Base-by-base conservation (phyloP, 2,113 vertebrate species). In the Maccullochella peelii region DNA sequence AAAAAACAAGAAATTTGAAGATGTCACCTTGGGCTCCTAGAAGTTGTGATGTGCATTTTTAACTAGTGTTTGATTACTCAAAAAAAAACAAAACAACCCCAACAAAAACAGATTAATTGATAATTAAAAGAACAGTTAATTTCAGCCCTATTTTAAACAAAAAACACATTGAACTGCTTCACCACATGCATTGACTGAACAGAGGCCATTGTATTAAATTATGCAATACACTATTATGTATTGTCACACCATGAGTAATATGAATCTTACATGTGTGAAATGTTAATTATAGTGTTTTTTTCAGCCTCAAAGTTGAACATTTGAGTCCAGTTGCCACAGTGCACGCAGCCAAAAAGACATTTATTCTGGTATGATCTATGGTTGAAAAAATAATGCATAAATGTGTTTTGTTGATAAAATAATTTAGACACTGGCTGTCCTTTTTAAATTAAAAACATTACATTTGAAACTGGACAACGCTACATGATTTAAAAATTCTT, bases 141-240 rank as follows among this genome's bases (percentile, higher is more conserved):
- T 40, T 14, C 40, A 47, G 2, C 18, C 25, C 27, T 27, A 36
- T 73, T 61, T 10, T 23, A 30, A 74, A 21, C 25, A 12, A 42
- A 42, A 57, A 62, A 0, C 3, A n/a, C 8, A 40, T 20, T 20
- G 16, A 49, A 62, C 33, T 50, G 44, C 36, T 63, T 65, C 36
- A 25, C 47, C 33, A 40, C 15, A 59, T 69, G 14, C 20, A 58
- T 8, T 57, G 18, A 78, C 50, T 62, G 76, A 78, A 58, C 27
- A 58, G 10, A 57, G 8, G 12, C 20, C 16, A 20, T 42, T 21
- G 12, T 2, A 40, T 54, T 65, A 38, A 55, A 67, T 18, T 27
- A 38, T 38, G 38, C 30, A 54, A n/a, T n/a, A n/a, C 33, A n/a
- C 30, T 38, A 20, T 23, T 18, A 2, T 21, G 40, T 47, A 3